phyloP scores from a whole-genome alignment of 2,888 invertebrate species.

The Melolontha melolontha region DNA sequence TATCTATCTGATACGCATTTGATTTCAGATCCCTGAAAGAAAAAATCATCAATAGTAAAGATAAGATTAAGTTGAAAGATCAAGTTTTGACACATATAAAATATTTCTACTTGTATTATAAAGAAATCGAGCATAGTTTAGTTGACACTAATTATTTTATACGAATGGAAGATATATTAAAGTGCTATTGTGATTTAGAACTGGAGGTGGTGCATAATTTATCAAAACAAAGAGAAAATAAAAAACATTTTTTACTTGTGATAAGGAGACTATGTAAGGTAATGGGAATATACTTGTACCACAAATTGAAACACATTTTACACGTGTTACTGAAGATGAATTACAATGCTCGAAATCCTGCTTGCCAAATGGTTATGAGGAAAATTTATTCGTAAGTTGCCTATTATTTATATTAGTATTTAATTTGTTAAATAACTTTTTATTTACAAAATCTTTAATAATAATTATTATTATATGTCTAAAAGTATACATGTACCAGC shows the following conservation, averaged over 20 bases:
- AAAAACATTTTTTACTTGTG: constrained; percentile 43
- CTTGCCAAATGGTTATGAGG: constrained; percentile 52
- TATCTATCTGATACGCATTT: constrained; percentile 4
- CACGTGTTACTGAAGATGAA: constrained; percentile 55
- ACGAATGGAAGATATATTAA: constrained; percentile 55
- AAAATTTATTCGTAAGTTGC: constrained; percentile 53
- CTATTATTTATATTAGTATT: too few species aligned
- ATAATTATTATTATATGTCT: too few species aligned
- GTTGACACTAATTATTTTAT: constrained; percentile 52
- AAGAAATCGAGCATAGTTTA: constrained; percentile 45
- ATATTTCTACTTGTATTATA: constrained; percentile 51
- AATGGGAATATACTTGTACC: constrained; percentile 51
- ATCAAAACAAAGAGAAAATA: constrained; percentile 47
- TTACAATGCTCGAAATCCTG: constrained; percentile 31
- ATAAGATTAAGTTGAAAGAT: constrained; percentile 48
- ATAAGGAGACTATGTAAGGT: constrained; percentile 49
- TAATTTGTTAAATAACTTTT: too few species aligned
- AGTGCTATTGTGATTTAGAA: constrained; percentile 52
- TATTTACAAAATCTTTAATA: too few species aligned
- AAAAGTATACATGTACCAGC: too few species aligned
- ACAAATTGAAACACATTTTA: constrained; percentile 51
- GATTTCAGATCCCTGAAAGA: constrained; percentile 51
- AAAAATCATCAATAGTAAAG: constrained; percentile 48
- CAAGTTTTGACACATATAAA: constrained; percentile 51
- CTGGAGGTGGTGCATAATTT: constrained; percentile 48